Percentiles rank a stretch among this genome's conserved stretches.
These are phyloP conservation scores for Drosophila helvetica DNA, from an alignment of 2,888 invertebrate species.

Conservation along the genomic window DNA sequence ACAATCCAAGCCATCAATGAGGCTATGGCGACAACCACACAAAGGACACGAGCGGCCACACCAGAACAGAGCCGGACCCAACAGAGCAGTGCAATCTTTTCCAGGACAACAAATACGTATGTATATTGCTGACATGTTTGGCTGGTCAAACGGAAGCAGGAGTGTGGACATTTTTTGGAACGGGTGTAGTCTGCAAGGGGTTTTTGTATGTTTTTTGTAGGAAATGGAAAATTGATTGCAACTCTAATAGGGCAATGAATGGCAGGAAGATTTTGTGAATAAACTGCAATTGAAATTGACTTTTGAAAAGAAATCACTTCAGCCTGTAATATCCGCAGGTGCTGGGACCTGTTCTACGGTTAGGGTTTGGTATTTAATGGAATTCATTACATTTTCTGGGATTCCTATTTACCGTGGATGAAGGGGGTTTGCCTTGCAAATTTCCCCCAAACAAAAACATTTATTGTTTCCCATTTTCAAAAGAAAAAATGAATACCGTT, in stretches of 20 bases:
- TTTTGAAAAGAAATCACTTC: not conserved
- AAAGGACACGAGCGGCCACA: constrained; percentile 4
- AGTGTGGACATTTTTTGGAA: constrained; percentile 3
- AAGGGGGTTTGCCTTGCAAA: not conserved
- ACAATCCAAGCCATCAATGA: constrained; percentile 28
- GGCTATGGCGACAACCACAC: constrained; percentile 23
- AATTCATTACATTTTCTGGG: too few species aligned
- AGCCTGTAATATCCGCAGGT: not conserved
- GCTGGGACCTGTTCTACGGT: not conserved
- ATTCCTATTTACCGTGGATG: not conserved
- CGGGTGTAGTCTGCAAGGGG: constrained; percentile 16
- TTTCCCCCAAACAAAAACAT: not conserved
- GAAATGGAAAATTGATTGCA: not conserved
- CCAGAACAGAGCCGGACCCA: not conserved
- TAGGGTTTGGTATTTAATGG: too few species aligned
- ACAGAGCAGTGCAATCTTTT: not conserved
- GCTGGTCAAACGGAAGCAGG: constrained; percentile 19
- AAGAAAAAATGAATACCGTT: constrained; percentile 12
- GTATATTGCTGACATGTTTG: constrained; percentile 27
- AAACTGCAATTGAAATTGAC: not conserved
- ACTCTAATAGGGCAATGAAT: not conserved
- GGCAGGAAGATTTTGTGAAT: not conserved
- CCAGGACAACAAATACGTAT: constrained; percentile 13
- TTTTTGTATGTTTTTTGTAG: not conserved
- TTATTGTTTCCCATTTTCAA: too few species aligned